phyloP scores from a whole-genome alignment of 2,113 vertebrate species.

The Dasyornis broadbenti region DNA sequence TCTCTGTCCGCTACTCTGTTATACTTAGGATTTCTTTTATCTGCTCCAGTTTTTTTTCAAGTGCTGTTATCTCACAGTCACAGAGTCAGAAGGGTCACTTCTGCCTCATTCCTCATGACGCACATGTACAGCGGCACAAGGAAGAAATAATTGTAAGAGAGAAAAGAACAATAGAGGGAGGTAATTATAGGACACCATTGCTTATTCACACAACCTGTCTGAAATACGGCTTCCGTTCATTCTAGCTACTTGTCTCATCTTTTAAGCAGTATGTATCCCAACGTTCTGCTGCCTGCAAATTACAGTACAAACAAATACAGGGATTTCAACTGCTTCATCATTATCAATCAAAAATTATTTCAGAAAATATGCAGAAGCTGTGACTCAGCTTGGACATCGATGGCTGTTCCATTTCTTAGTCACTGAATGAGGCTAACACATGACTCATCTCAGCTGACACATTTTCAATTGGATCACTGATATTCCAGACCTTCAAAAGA shows the following conservation, averaged over 20 bases:
- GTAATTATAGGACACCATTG: background rate
- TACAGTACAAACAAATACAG: background rate
- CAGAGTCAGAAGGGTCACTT: conserved; percentile 1
- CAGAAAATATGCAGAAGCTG: conserved; percentile 17
- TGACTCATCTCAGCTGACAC: conserved; percentile 62
- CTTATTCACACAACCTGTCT: background rate
- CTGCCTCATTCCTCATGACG: background rate
- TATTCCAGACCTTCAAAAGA: conserved; percentile 40
- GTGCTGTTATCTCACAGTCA: conserved; percentile 7
- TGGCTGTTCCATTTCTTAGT: conserved; percentile 49
- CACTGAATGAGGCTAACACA: conserved; percentile 45
- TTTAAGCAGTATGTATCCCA: background rate
- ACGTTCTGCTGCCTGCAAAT: background rate
- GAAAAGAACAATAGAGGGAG: background rate
- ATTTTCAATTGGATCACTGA: conserved; percentile 45
- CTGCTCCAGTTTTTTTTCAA: background rate
- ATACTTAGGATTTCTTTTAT: background rate
- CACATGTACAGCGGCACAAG: background rate
- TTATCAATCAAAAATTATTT: conserved; percentile 35
- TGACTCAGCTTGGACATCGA: conserved; percentile 52
- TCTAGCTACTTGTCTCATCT: background rate
- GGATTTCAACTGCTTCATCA: background rate
- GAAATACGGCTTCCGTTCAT: background rate
- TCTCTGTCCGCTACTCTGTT: background rate
- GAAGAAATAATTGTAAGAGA: background rate